Evolutionary conservation across 2,888 invertebrate species (phyloP).

Genomic region (Cerastis rubricosa): DNA sequence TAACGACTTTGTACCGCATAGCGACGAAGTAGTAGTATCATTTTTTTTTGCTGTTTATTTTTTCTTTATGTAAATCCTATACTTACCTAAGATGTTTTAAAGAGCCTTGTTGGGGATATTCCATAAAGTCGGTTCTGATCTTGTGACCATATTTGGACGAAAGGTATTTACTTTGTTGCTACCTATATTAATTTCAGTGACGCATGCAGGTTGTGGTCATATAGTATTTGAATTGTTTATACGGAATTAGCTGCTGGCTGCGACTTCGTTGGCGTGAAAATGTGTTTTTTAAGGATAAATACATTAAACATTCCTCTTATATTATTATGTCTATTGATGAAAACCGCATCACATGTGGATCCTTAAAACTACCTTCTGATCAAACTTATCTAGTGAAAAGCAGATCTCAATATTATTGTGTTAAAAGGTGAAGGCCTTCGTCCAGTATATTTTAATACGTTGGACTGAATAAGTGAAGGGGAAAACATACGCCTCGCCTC

Average conservation of each 20-base stretch:
- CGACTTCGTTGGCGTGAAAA: no score
- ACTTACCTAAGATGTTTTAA: conserved; percentile 3
- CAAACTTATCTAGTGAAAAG: background rate
- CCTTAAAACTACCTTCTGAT: background rate
- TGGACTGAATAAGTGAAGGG: conserved; percentile 9
- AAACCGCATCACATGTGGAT: background rate
- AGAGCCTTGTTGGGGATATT: background rate
- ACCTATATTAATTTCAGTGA: conserved; percentile 12
- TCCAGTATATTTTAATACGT: background rate
- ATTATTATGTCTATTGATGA: no score
- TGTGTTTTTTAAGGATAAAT: no score
- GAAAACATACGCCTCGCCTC: background rate
- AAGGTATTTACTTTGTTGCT: background rate
- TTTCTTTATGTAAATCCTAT: background rate
- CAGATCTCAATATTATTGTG: background rate
- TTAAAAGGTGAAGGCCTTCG: background rate
- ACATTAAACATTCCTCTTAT: no score
- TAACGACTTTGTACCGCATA: conserved; percentile 35
- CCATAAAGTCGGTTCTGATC: background rate
- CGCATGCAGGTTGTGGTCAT: background rate
- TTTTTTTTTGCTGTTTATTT: background rate
- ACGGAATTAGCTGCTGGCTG: background rate
- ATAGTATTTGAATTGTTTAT: conserved; percentile 10
- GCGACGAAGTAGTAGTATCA: background rate
- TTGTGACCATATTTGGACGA: conserved; percentile 8